phyloP scores from a whole-genome alignment of 2,797 vertebrate genomes.

The Trichosurus vulpecula region DNA sequence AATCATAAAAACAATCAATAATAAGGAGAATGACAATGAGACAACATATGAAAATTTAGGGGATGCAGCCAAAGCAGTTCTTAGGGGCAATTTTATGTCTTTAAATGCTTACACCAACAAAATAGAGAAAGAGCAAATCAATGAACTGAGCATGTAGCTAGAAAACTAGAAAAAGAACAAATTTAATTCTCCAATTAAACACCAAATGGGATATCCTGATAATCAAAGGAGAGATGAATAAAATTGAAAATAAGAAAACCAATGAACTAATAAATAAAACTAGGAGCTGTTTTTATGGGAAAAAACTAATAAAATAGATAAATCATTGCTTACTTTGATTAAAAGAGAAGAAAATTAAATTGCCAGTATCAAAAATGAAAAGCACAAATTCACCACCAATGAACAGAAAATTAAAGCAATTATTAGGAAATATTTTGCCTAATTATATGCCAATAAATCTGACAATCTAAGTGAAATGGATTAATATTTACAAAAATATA shows the following conservation, averaged over 20 bases:
- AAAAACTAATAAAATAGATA: not conserved
- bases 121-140: too few species aligned
- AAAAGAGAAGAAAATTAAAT: not conserved
- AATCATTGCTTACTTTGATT: not conserved
- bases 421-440: too few species aligned
- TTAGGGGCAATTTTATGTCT: not conserved
- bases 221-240: not conserved
- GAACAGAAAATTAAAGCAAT: too few species aligned
- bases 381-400: not conserved
- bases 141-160: not conserved
- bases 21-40: not conserved
- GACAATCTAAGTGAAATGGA: too few species aligned
- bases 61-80: not conserved
- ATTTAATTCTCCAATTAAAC: not conserved
- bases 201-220: too few species aligned
- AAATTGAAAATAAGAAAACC: not conserved
- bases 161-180: not conserved
- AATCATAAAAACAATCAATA: not conserved
- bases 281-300: too few species aligned
- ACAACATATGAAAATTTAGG: not conserved
- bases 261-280: not conserved
- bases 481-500: too few species aligned
- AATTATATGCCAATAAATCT: too few species aligned
- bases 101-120: not conserved
- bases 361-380: not conserved